A percentile compares a stretch with the other conserved stretches of the same genome.
Evolutionary conservation across 2,113 vertebrate genomes (phyloP).

Genomic region (Todiramphus saurophagus): DNA sequence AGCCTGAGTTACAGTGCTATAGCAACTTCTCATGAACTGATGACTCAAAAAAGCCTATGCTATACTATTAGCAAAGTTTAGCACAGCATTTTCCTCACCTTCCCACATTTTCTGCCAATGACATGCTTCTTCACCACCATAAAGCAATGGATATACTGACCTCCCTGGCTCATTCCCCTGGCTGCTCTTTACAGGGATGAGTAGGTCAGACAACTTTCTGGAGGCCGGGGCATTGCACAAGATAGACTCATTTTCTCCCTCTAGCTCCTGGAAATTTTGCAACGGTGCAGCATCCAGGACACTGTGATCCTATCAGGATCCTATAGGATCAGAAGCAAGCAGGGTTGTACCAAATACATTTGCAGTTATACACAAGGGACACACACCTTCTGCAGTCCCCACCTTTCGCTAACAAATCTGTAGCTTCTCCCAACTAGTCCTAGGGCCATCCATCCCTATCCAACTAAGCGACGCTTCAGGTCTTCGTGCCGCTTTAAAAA

Average conservation of each 20-base stretch:
- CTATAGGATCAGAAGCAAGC: background rate
- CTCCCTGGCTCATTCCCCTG: background rate
- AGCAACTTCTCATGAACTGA: background rate
- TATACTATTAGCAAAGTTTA: fast-evolving
- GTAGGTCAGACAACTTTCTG: background rate
- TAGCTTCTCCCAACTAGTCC: background rate
- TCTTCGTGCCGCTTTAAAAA: background rate
- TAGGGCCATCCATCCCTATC: background rate
- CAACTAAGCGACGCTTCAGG: background rate
- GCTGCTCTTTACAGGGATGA: background rate
- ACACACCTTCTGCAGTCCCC: fast-evolving
- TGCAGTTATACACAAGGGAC: background rate
- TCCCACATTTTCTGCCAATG: background rate
- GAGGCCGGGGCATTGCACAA: background rate
- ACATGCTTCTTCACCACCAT: fast-evolving
- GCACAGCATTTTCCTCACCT: background rate
- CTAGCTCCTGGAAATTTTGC: background rate
- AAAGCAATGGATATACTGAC: background rate
- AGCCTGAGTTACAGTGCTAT: too few species aligned
- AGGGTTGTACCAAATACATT: background rate
- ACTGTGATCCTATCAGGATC: background rate
- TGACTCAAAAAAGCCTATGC: background rate
- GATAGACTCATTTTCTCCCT: background rate
- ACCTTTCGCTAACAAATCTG: background rate
- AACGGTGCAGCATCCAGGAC: background rate